phyloP scores from a whole-genome alignment of 1,140 invertebrate species.

The Trichonephila inaurata region DNA sequence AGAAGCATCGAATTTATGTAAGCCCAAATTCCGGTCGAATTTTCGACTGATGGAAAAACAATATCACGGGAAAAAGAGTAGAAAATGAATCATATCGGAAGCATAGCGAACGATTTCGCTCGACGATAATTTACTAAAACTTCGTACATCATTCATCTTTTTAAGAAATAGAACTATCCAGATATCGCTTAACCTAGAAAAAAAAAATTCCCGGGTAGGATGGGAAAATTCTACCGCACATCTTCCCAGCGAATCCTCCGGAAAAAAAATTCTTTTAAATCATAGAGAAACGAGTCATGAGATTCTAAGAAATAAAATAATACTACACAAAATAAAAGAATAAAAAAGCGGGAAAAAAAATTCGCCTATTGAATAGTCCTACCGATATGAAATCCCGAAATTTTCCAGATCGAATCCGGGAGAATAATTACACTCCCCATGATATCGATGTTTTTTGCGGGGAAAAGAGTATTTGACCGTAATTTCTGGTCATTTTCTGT shows the following conservation, averaged over 20 bases:
- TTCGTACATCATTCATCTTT: constrained; percentile 74
- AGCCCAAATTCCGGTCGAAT: constrained; percentile 25
- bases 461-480: constrained; percentile 73
- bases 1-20: constrained; percentile 20
- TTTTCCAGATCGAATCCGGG: constrained; percentile 48
- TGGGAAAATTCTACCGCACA: not conserved
- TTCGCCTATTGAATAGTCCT: constrained; percentile 68
- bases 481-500: constrained; percentile 75
- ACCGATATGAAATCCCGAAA: constrained; percentile 59
- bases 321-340: constrained; percentile 21
- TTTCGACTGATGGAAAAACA: constrained; percentile 72
- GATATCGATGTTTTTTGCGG: constrained; percentile 70
- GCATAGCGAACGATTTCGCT: constrained; percentile 22
- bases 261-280: constrained; percentile 30
- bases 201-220: not conserved
- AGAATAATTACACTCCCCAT: constrained; percentile 67
- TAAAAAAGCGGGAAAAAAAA: constrained; percentile 8
- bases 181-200: constrained; percentile 72
- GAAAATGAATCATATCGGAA: constrained; percentile 53
- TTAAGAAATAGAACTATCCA: constrained; percentile 62
- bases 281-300: constrained; percentile 7
- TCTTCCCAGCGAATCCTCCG: not conserved
- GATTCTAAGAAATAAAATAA: constrained; percentile 59
- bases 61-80: constrained; percentile 51
- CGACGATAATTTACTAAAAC: constrained; percentile 73